Conservation (phyloP, 2,797 vertebrate species). For the Micropoecilia bifurca region DNA sequence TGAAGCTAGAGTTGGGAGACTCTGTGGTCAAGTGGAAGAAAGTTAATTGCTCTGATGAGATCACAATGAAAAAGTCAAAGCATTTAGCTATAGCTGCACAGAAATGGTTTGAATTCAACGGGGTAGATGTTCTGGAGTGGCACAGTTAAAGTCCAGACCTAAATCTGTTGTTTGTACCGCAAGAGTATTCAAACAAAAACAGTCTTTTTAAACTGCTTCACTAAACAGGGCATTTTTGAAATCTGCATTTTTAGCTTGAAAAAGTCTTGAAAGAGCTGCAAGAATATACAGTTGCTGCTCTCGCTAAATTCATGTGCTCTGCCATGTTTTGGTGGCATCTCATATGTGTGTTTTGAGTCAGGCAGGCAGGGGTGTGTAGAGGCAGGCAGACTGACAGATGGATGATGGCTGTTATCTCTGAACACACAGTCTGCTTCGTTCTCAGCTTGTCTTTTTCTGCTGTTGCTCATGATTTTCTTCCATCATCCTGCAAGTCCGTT, state of each 20-base stretch:
- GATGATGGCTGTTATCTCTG: conserved; percentile 48
- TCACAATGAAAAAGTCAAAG: no score
- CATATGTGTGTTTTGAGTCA: conserved; percentile 31
- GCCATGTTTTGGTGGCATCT: conserved; percentile 37
- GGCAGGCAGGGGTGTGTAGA: conserved; percentile 24
- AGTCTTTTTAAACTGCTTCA: neutral
- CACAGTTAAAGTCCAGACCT: neutral
- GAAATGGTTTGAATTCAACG: neutral
- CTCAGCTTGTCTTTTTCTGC: conserved; percentile 17
- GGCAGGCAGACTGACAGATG: conserved; percentile 40
- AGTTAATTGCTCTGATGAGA: no score
- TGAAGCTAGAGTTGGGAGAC: no score
- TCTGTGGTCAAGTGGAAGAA: no score
- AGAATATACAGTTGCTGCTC: conserved; percentile 5
- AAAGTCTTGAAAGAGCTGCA: neutral
- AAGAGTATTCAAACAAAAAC: neutral
- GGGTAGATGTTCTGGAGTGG: neutral
- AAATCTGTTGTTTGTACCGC: no score
- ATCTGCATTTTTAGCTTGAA: neutral
- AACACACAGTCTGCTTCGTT: conserved; percentile 33
- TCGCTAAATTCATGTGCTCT: conserved; percentile 6
- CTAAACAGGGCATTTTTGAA: neutral
- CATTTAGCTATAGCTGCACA: neutral
- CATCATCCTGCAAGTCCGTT: neutral
- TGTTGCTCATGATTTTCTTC: conserved; percentile 6